Evolutionary conservation across 2,797 vertebrate species (phyloP).

Genomic region (Clarias laeviceps): DNA sequence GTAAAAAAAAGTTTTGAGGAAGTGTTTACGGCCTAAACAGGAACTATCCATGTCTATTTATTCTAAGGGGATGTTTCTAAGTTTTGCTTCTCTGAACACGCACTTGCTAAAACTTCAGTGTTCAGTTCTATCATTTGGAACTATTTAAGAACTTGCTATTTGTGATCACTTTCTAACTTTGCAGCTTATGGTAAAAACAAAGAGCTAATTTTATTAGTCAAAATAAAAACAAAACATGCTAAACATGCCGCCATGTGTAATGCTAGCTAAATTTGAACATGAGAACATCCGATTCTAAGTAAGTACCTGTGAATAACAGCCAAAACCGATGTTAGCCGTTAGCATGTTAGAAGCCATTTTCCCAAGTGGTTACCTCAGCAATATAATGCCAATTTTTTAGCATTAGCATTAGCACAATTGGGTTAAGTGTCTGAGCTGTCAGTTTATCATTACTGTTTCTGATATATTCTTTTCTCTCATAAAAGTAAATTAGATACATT

Average conservation of each 20-base stretch:
- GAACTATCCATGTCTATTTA: conserved; percentile 36
- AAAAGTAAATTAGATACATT: neutral
- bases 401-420: neutral
- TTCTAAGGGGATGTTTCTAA: conserved; percentile 8
- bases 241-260: neutral
- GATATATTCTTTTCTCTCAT: neutral
- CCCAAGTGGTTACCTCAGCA: neutral
- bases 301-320: neutral
- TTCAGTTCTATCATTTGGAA: neutral
- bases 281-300: neutral
- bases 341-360: neutral
- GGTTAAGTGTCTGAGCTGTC: neutral
- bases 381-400: too few relatives aligned
- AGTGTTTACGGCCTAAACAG: neutral
- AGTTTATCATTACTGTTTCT: neutral
- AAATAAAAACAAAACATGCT: neutral
- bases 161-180: neutral
- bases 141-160: neutral
- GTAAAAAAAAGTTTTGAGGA: conserved; percentile 1
- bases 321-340: neutral
- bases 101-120: too few relatives aligned
- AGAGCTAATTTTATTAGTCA: neutral
- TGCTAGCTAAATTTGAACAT: neutral
- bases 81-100: neutral
- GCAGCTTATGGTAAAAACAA: neutral